Evolutionary conservation across 1,140 invertebrate species (phyloP), one percentile per base, ranked within the genome.

Genomic region (Drosophila bocqueti): DNA sequence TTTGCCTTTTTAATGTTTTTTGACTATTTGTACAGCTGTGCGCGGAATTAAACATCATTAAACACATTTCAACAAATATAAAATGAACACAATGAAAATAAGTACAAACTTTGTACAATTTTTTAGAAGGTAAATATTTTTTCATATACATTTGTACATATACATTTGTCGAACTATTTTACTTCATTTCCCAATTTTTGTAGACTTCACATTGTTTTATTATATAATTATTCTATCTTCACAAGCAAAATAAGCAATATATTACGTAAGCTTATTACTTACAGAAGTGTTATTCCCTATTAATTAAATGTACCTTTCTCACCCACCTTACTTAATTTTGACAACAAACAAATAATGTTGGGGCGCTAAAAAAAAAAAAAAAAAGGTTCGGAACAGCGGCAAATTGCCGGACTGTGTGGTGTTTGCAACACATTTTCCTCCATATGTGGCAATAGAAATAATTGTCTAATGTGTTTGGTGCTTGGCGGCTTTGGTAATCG

Each of bases 401-500:
- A 61, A 71, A 71, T 52, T 69, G 67, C 55, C 59, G 63, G 52
- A 66, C 65, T 62, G 21, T 55, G 46, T 77, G 54, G 21, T 6
- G 49, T 66, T 87, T 89, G 81, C 84, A 81, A 87, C 84, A 87
- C 82, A 72, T 68, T 79, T 79, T 79, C 61, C 81, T 76, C 58
- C 81, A 84, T 55, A 89, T 87, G 84, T 89, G 80, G 83, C 84
- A 87, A 85, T 46, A 58, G 65, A 75, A 71, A 60, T 82, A 87
- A 87, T 87, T 89, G 84, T 87, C 83, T 83, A 80, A 86, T 82
- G 66, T 83, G 83, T 80, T 83, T 67, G 74, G 42, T 66, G 58
- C 49, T 89, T 80, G 72, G 79, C 66, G 47, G 60, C 73, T 87
- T 87, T 89, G 84, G 83, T 83, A 89, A 87, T 87, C 84, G 84